These are phyloP conservation scores for Dryobota labecula DNA, from an alignment of 2,888 invertebrate species.

Conservation along the genomic window DNA sequence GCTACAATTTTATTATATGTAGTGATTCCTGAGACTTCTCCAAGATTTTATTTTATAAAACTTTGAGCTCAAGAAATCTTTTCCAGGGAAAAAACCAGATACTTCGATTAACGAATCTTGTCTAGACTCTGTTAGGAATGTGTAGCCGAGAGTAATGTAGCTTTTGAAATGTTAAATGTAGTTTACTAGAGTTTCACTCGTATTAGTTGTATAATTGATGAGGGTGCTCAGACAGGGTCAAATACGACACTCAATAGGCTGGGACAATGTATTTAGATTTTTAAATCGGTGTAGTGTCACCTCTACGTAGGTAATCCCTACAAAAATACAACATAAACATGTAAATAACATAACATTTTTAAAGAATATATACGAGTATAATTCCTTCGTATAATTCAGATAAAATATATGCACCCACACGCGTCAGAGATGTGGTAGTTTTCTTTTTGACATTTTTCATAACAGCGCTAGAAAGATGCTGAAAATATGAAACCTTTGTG, in stretches of 20 bases:
- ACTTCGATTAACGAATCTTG: not conserved
- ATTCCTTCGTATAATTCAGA: not conserved
- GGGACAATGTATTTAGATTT: not conserved
- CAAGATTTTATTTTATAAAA: not conserved
- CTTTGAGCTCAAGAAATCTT: not conserved
- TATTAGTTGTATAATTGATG: conserved; percentile 36
- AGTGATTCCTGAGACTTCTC: not conserved
- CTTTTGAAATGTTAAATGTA: conserved; percentile 21
- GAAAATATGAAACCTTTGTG: conserved; percentile 34
- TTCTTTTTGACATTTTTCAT: conserved; percentile 36
- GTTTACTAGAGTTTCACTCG: conserved; percentile 24
- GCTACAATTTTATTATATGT: no score
- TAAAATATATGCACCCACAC: conserved; percentile 29
- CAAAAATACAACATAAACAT: not conserved
- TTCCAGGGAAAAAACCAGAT: not conserved
- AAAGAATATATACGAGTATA: conserved; percentile 23
- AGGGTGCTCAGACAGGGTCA: conserved; percentile 21
- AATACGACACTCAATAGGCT: conserved; percentile 4
- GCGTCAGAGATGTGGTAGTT: conserved; percentile 21
- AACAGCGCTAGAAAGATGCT: conserved; percentile 21
- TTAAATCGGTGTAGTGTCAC: not conserved
- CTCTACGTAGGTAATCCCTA: not conserved
- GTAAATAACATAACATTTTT: conserved; percentile 14
- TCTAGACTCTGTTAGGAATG: conserved; percentile 2
- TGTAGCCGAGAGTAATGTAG: conserved; percentile 6